phyloP scores from a whole-genome alignment of 2,113 vertebrate species.

The Orthonyx spaldingii region DNA sequence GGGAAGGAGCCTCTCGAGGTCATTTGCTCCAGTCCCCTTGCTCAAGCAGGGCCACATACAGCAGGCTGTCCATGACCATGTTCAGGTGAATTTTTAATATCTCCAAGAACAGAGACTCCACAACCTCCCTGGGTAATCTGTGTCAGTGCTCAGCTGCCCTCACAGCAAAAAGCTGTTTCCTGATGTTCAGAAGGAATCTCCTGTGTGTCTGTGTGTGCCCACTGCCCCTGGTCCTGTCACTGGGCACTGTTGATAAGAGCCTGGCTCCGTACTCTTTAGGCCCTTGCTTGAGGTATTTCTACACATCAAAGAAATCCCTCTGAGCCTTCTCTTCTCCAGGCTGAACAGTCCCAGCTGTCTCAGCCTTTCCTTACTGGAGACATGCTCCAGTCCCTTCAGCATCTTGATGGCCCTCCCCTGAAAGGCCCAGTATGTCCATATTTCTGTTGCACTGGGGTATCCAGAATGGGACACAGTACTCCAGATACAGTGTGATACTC shows the following conservation, averaged over 20 bases:
- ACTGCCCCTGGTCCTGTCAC: neutral
- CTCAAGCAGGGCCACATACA: neutral
- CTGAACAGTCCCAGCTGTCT: neutral
- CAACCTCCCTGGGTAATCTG: neutral
- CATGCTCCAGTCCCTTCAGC: neutral
- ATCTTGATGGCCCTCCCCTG: neutral
- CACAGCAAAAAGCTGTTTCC: neutral
- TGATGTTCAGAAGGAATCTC: neutral
- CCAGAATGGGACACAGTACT: neutral
- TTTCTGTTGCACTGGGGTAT: neutral
- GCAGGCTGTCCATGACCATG: fast-evolving
- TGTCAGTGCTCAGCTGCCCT: neutral
- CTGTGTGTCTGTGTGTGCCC: neutral
- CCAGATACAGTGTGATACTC: neutral
- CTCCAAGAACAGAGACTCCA: neutral
- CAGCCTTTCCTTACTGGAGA: neutral
- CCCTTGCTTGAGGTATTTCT: neutral
- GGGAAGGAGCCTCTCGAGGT: neutral
- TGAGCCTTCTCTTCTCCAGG: neutral
- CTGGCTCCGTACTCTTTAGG: neutral
- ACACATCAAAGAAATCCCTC: neutral
- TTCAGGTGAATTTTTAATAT: neutral
- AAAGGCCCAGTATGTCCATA: neutral
- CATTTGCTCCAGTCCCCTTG: neutral
- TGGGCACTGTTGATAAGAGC: neutral